Evolutionary conservation across 2,113 vertebrate genomes (phyloP), one percentile per base, ranked within the genome.

Genomic region (Noctilio leporinus): DNA sequence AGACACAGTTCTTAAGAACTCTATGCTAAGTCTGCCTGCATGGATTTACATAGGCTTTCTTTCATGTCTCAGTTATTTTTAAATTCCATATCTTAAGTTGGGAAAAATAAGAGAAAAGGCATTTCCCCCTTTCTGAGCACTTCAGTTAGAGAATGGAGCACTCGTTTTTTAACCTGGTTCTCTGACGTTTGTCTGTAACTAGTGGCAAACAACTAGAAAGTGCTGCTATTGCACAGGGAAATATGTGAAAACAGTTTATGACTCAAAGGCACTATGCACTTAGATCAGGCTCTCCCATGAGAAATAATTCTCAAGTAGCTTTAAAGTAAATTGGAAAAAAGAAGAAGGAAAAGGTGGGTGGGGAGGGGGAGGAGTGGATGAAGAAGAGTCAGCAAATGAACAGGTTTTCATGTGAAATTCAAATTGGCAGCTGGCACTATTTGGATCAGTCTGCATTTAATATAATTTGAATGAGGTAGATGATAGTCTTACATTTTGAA

Each of bases 331-430:
- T 86, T 92, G 67, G 62, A 83, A 95, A 88, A 91, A 72, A 15
- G 77, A 76, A 28, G 40, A 24, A 55, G 20, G 57, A 20, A 28
- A 64, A 30, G 10, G 9, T 14, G 6, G 10, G 9, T 14, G 6
- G n/a, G 14, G 35, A 49, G 33, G 24, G 82, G 49, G 28, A 80
- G 43, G 64, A 95, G 38, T 82, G 81, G 95, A 53, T 83, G 90
- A 96, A 92, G 84, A 96, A 92, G 84, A 92, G 85, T 96, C 95
- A 95, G 96, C 95, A 95, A 95, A 90, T 65, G 69, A 88, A 67
- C 77, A 95, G 87, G 73, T 95, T 97, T 96, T 51, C 73, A 91
- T 96, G 89, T 96, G 95, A 97, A 96, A 97, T 96, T 96, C 95
- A 95, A 96, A 97, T 97, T 96, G 96, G 90, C 93, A 96, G 95